Base-by-base conservation (phyloP, 2,888 invertebrate genomes). In the Furcula furcula region DNA sequence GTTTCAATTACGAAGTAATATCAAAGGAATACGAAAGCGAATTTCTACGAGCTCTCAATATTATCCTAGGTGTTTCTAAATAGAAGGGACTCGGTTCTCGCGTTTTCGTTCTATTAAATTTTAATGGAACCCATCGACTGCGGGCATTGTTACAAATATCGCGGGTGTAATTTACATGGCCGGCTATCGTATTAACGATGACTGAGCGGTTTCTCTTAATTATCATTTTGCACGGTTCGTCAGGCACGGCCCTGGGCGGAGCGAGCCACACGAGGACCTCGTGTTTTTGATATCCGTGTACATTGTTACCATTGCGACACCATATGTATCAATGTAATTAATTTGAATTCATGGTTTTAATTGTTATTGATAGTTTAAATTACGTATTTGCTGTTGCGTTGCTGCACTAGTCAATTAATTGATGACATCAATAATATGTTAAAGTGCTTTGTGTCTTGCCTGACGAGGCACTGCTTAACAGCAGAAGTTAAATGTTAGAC, bases 191-290 rank as follows among this genome's bases (percentile, higher is more conserved):
- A 83, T 85, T 83, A 80, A 80, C 76, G 81, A 84, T 86, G 87
- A 86, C 84, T 78, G 85, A 81, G 84, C 84, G 81, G 84, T 81
- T 86, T 83, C 83, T 82, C 78, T 86, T 88, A 86, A 88, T 88
- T 88, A 88, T 87, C 82, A 86, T 87, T 88, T 84, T 80, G 82
- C 81, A 84, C 77, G 86, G 84, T 84, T 84, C 85, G 87, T 81
- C 85, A 81, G 75, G 51, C 77, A 70, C 76, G 70, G n/a, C n/a
- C 69, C 59, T 71, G 64, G 55, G 73, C 69, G 64, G 50, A 59
- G 45, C 53, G 52, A 16, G 27, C 18, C 30, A 19, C 27, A 18
- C 20, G 31, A 11, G 27, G 26, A n/a, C 9, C 20, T 27, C n/a
- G 27, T 19, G 16, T 29, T 23, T 34, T 16, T 27, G n/a, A 20